Evolutionary conservation across 23 tunicate genomes (phyloP).

Genomic region (Halocynthia roretzi): DNA sequence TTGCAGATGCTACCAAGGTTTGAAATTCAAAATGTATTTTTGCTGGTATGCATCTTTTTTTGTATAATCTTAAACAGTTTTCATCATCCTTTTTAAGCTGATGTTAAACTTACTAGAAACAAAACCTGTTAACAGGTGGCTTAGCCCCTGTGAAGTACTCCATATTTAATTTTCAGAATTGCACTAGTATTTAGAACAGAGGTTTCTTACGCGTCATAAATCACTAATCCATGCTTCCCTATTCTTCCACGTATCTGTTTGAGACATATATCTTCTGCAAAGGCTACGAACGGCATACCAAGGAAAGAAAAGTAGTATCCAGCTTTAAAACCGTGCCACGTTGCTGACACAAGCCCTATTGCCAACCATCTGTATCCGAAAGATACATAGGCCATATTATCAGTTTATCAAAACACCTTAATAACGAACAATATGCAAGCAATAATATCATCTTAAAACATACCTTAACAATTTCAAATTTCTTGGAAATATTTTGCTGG

Average conservation of each 20-base stretch:
- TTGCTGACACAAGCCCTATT: constrained; percentile 14
- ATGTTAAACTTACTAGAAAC: background rate
- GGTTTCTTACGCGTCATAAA: constrained; percentile 4
- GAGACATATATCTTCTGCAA: constrained; percentile 2
- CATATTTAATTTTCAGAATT: background rate
- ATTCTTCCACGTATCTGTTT: background rate
- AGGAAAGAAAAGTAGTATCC: constrained; percentile 24
- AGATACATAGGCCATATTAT: background rate
- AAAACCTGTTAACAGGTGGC: background rate
- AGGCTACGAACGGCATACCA: constrained; percentile 12
- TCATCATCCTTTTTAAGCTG: too few relatives aligned
- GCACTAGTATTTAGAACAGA: too few relatives aligned
- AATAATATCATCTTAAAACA: background rate
- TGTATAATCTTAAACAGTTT: too few relatives aligned
- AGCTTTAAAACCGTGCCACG: constrained; percentile 27
- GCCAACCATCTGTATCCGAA: constrained; percentile 19
- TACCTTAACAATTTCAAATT: constrained; percentile 8
- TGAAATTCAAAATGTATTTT: too few relatives aligned
- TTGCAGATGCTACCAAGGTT: too few relatives aligned
- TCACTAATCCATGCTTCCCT: background rate
- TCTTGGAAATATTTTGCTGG: constrained; percentile 22
- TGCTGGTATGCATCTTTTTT: too few relatives aligned
- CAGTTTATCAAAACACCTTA: background rate
- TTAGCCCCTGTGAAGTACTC: background rate
- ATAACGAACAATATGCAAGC: background rate